Base-by-base conservation (phyloP, 2,888 invertebrate species). In the Protonemura montana region DNA sequence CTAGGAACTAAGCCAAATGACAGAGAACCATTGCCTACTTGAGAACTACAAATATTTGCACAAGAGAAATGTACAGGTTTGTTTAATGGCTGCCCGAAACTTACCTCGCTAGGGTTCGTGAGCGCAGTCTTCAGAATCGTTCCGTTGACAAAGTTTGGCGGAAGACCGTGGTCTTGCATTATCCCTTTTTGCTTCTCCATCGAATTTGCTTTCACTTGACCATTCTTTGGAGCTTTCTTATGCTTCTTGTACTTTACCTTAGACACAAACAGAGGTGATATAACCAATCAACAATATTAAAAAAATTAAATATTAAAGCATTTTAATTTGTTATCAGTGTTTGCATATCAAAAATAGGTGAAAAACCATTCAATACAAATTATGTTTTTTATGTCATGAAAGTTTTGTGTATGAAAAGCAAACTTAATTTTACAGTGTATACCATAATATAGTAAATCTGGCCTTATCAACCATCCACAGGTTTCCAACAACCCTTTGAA, bases 171-270 rank as follows among this genome's bases (percentile, higher is more conserved):
- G 89, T 91, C 91, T 87, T 90, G 90, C 89, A 90, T 90, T 89
- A 88, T 88, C 89, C 88, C 89, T 89, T 88, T 88, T 86, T 88
- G 87, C 30, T 90, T 88, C 90, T 89, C 88, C 89, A 89, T 89
- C 87, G 89, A 35, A 89, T 89, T 86, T 90, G 88, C 89, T 89
- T 91, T 90, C 89, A 90, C 88, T 89, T 91, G 90, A 85, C 91
- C 90, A 90, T 92, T 90, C 90, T 93, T 90, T 94, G 95, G 89
- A 92, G 93, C 94, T 92, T 98, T 97, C 94, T 98, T 98, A 93
- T 98, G 97, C 92, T 98, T 99, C 93, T 98, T 98, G 93, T 99
- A 99, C 93, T 98, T 98, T 85, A 98, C 98, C 94, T 94, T 90
- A 83, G 86, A 84, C 59, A 82, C 2, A 30, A 29, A 81, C 81